phyloP scores from a whole-genome alignment of 2,113 vertebrate species.

The Grallaria varia region DNA sequence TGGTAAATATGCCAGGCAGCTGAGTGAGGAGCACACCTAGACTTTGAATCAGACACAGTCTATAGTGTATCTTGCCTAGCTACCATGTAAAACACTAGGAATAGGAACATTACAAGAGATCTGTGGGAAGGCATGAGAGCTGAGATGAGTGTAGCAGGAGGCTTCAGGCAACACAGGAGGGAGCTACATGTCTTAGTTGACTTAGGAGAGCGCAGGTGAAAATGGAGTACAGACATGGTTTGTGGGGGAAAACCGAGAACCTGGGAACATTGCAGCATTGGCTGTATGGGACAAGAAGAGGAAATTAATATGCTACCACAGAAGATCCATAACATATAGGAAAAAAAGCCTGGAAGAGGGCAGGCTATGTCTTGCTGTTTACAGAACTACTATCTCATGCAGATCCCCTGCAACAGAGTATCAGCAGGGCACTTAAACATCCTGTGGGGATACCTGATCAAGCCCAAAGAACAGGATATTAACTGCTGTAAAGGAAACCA shows the following conservation, averaged over 20 bases:
- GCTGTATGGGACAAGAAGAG: background rate
- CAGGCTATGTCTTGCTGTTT: background rate
- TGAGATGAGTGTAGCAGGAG: background rate
- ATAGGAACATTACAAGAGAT: background rate
- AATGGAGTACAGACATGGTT: background rate
- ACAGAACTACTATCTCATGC: fast-evolving
- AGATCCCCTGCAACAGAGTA: background rate
- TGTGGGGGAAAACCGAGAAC: background rate
- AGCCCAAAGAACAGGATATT: background rate
- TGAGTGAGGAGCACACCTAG: background rate
- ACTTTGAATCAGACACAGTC: background rate
- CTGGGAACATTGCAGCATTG: background rate
- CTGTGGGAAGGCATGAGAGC: background rate
- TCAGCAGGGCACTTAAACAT: background rate
- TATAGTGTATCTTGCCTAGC: background rate
- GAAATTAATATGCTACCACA: background rate
- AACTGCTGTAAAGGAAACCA: background rate
- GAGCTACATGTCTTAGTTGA: background rate
- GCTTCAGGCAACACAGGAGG: background rate
- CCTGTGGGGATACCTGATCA: background rate
- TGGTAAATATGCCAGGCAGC: background rate
- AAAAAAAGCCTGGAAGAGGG: background rate
- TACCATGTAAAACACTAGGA: background rate
- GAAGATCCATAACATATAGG: background rate
- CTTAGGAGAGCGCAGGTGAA: background rate